Conservation (phyloP, 2,113 vertebrate species). For the Odocoileus hemionus region DNA sequence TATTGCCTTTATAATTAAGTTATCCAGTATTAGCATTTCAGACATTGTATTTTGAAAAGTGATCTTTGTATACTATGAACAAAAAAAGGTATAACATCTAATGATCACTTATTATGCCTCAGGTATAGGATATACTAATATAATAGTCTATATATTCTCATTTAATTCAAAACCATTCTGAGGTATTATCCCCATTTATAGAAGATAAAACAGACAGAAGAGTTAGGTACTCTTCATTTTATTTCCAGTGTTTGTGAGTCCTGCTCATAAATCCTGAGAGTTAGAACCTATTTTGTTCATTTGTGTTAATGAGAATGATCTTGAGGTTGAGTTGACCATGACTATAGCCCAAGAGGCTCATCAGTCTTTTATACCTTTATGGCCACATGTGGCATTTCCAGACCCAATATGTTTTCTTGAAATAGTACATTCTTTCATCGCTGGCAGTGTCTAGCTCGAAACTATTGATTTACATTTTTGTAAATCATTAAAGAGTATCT, state of each 20-base stretch:
- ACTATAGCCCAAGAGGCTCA: not conserved
- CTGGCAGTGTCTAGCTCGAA: not conserved
- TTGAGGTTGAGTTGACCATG: not conserved
- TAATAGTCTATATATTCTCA: not conserved
- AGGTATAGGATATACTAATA: not conserved
- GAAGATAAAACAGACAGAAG: not conserved
- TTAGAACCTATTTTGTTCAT: not conserved
- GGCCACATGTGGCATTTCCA: not conserved
- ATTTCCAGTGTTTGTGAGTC: not conserved
- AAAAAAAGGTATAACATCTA: not conserved
- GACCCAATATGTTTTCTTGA: not conserved
- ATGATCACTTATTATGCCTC: not conserved
- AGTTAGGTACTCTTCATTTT: not conserved
- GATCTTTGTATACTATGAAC: not conserved
- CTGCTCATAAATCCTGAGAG: not conserved
- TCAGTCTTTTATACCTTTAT: not conserved
- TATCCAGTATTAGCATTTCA: not conserved
- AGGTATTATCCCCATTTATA: not conserved
- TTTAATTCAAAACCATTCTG: not conserved
- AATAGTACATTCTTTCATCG: not conserved
- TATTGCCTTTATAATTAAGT: not conserved
- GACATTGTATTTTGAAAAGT: not conserved
- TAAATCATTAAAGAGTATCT: not conserved
- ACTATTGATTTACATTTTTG: not conserved
- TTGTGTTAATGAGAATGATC: not conserved